Percentiles rank a stretch among this genome's conserved stretches.
Evolutionary conservation across 1,140 invertebrate species (phyloP).

Genomic region (Berghia stephanieae): DNA sequence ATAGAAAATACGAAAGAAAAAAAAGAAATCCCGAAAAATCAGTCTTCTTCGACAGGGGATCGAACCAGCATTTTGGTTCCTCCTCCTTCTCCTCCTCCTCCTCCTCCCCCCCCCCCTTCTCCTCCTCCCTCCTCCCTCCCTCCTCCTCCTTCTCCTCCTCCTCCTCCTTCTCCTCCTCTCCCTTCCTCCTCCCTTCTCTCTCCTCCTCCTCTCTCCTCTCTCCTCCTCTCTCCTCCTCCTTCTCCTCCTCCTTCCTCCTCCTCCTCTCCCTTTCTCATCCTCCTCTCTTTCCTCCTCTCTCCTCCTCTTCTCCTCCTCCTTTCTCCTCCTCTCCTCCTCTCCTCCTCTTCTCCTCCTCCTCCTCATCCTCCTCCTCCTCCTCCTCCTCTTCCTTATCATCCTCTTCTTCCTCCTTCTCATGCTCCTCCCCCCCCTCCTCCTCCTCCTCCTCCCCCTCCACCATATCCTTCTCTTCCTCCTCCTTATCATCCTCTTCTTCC

Average conservation of each 20-base stretch:
- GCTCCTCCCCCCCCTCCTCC: not conserved
- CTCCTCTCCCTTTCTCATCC: not conserved
- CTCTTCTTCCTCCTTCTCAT: not conserved
- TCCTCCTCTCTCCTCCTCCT: not conserved
- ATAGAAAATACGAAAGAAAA: no score
- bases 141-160: not conserved
- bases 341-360: not conserved
- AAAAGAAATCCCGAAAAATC: no score
- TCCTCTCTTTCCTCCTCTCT: not conserved
- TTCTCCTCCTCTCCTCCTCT: not conserved
- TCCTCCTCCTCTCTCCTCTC: not conserved
- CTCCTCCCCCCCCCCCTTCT: not conserved
- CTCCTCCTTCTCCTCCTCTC: conserved; percentile 1
- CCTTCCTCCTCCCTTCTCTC: not conserved
- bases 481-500: no score
- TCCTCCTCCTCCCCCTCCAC: not conserved
- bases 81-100: not conserved
- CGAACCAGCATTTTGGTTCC: no score
- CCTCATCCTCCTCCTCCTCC: not conserved
- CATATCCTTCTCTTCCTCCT: not conserved
- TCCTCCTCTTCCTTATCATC: not conserved
- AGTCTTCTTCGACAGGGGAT: no score
- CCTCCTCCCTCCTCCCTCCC: not conserved
- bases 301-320: not conserved
- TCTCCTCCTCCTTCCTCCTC: not conserved